Conservation (phyloP, 2,888 invertebrate species). For the Noctua janthe region DNA sequence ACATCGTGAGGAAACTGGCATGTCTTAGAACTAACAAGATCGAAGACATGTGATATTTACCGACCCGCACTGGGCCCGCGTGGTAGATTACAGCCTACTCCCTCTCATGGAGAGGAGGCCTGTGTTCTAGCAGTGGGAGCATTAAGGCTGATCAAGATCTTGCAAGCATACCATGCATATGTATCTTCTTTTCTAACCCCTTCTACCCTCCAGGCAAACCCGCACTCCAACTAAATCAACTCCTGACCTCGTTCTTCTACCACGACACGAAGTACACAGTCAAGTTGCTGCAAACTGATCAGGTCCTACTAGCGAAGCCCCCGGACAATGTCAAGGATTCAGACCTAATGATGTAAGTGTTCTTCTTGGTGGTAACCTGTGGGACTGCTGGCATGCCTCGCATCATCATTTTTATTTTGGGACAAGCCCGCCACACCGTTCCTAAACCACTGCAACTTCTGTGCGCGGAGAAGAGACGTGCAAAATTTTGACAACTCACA, state of each 20-base stretch:
- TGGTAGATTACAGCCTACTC: background rate
- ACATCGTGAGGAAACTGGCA: background rate
- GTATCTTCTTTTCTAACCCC: background rate
- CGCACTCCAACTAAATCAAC: constrained; percentile 79
- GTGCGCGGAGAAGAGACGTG: no score
- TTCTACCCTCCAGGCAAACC: constrained; percentile 78
- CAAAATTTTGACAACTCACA: no score
- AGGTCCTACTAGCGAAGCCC: constrained; percentile 81
- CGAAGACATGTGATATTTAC: background rate
- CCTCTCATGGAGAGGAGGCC: background rate
- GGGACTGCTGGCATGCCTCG: background rate
- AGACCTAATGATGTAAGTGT: constrained; percentile 73
- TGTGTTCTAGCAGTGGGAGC: no score
- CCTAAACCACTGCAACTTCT: no score
- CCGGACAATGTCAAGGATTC: constrained; percentile 79
- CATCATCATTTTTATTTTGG: background rate
- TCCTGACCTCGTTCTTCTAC: constrained; percentile 80
- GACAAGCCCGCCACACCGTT: no score
- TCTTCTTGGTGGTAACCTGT: background rate
- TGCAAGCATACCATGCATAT: background rate
- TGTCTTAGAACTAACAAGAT: background rate
- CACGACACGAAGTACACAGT: constrained; percentile 85
- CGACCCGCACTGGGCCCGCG: no score
- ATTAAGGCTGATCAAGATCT: background rate
- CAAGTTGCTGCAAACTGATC: constrained; percentile 77